Base-by-base conservation (phyloP, 1,140 invertebrate species). In the Heliconius melpomene region DNA sequence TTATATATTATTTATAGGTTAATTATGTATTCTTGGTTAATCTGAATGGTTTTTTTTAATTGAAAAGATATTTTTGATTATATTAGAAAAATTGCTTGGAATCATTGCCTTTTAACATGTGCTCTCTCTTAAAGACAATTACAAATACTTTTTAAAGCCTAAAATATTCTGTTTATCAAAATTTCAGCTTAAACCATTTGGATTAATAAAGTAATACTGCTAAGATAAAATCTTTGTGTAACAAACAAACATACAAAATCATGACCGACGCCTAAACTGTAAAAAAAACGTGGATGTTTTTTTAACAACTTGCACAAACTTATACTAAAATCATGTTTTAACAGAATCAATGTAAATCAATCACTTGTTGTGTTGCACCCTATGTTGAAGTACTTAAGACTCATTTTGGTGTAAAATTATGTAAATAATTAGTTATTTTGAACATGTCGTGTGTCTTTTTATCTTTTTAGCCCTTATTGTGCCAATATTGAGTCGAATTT, bases 341-440 rank as follows among this genome's bases (percentile, higher is more conserved):
- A 60, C 54, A 60, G 54, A 23, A 60, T 52, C 36, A 52, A 52
- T 52, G 18, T 52, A 71, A 77, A 60, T 57, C 36, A 52, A 36
- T 81, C 82, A 83, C 79, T 83, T 72, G 82, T 83, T 83, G 72
- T 54, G 82, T 83, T 66, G 77, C 82, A 83, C 82, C 29, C 71
- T 57, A 76, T 71, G 72, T 82, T 54, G 76, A 79, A 76, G 79
- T 83, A 83, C 82, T 83, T 83, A 83, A 83, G 50, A 74, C 26
- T 29, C n/a, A 20, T 54, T 29, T 66, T 18, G 54, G 74, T 76
- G 54, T 66, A 60, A 75, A 75, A 57, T 20, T 75, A 75, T 60
- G 54, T 60, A 60, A 60, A 60, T 60, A 60, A n/a, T 20, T 60
- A n/a, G 50, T 52, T 52, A 52, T 23, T 60, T 60, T 60, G 26